phyloP scores from a whole-genome alignment of 2,797 vertebrate genomes.

The Dendrocincla fuliginosa region DNA sequence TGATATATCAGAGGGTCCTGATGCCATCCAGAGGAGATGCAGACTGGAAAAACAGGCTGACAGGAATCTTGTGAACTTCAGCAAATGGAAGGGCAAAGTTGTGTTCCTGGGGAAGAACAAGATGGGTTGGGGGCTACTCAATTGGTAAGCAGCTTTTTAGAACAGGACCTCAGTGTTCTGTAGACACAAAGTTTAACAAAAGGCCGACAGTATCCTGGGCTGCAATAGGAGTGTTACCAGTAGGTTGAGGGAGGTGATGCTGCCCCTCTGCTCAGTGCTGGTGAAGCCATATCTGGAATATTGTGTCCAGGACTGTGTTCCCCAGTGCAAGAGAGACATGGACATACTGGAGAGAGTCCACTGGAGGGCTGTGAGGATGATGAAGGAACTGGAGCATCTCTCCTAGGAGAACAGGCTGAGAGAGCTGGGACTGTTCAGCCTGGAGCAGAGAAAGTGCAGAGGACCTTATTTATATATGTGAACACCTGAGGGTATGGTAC shows the following conservation, averaged over 20 bases:
- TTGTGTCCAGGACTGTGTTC: not conserved
- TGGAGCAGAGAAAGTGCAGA: not conserved
- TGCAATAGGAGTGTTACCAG: not conserved
- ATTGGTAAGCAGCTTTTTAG: not conserved
- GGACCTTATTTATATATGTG: rapidly evolving
- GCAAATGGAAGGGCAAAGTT: not conserved
- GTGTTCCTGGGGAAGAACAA: not conserved
- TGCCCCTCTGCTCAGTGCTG: not conserved
- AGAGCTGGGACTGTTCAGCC: not conserved
- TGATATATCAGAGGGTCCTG: too few relatives aligned
- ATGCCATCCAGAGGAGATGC: not conserved
- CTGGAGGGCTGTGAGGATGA: not conserved
- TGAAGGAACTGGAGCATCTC: not conserved
- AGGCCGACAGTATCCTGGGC: not conserved
- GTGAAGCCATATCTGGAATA: not conserved
- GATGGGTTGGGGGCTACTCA: not conserved
- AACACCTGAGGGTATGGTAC: not conserved
- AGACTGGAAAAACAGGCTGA: not conserved
- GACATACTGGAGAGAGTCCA: not conserved
- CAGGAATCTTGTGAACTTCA: not conserved
- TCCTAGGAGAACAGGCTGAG: not conserved
- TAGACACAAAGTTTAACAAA: not conserved
- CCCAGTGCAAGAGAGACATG: too few relatives aligned
- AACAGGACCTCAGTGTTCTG: not conserved
- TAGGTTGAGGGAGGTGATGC: not conserved